These are phyloP conservation scores for Drosophila repletoides DNA, from an alignment of 1,140 invertebrate species.

Conservation along the genomic window DNA sequence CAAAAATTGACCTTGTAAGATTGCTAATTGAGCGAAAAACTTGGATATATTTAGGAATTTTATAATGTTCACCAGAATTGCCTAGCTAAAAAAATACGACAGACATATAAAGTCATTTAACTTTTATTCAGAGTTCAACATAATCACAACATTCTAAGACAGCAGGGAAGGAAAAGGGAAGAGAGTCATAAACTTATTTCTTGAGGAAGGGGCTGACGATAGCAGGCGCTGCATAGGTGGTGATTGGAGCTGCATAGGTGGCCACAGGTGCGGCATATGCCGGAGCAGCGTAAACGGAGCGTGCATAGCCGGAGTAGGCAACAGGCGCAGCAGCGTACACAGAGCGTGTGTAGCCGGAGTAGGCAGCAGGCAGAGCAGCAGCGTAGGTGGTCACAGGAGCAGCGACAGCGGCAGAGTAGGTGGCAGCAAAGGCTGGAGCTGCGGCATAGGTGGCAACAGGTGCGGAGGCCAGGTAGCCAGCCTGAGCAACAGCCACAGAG, in stretches of 20 bases:
- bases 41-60: too few species aligned
- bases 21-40: constrained; percentile 21
- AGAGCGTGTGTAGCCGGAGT: constrained; percentile 1
- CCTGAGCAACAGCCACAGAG: constrained; percentile 51
- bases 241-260: constrained; percentile 8
- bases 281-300: constrained; percentile 5
- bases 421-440: constrained; percentile 4
- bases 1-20: constrained; percentile 43
- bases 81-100: too few species aligned
- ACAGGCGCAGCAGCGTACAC: constrained; percentile 2
- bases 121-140: too few species aligned
- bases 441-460: constrained; percentile 32
- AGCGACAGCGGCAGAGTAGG: constrained; percentile 4
- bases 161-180: too few species aligned
- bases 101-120: too few species aligned
- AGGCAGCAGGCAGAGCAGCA: not conserved
- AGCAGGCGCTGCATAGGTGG: constrained; percentile 18
- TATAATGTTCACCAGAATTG: too few species aligned
- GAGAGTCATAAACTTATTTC: too few species aligned
- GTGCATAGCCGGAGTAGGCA: constrained; percentile 19
- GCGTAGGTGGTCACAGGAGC: constrained; percentile 19
- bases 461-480: constrained; percentile 37
- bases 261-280: constrained; percentile 21
- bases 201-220: constrained; percentile 30
- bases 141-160: too few species aligned